Evolutionary conservation across 2,888 invertebrate genomes (phyloP).

Genomic region (Caenorhabditis becei): DNA sequence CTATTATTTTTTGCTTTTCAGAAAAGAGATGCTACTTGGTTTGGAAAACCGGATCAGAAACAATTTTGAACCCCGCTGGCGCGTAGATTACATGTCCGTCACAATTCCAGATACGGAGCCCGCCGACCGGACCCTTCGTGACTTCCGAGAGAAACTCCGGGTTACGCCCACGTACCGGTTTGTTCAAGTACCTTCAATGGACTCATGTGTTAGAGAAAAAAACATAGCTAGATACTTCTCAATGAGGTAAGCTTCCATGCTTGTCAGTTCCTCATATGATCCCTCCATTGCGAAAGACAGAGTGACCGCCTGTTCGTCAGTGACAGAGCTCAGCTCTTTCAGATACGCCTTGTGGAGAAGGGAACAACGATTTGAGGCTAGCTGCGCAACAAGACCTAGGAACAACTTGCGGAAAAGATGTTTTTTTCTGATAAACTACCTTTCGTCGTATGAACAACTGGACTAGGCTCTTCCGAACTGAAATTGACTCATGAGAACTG

Average conservation of each 20-base stretch:
- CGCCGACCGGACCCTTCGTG: background rate
- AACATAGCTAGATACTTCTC: background rate
- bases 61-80: slow-evolving; percentile 12
- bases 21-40: background rate
- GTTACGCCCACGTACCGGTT: background rate
- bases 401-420: background rate
- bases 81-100: slow-evolving; percentile 8
- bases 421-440: background rate
- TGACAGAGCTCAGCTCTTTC: background rate
- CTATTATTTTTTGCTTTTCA: background rate
- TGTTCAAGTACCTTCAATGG: background rate
- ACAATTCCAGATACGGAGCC: slow-evolving; percentile 2
- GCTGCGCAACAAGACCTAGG: background rate
- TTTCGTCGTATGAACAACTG: background rate
- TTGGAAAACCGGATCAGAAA: background rate
- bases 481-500: too few species aligned
- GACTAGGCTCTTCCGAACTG: background rate
- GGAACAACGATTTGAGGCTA: slow-evolving; percentile 4
- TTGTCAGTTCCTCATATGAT: slow-evolving; percentile 2
- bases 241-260: background rate
- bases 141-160: background rate
- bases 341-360: slow-evolving; percentile 2
- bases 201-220: background rate
- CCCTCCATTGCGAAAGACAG: slow-evolving; percentile 12
- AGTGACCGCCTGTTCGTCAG: background rate